Conservation (phyloP, 1,140 invertebrate species). For the Ceratina calcarata region DNA sequence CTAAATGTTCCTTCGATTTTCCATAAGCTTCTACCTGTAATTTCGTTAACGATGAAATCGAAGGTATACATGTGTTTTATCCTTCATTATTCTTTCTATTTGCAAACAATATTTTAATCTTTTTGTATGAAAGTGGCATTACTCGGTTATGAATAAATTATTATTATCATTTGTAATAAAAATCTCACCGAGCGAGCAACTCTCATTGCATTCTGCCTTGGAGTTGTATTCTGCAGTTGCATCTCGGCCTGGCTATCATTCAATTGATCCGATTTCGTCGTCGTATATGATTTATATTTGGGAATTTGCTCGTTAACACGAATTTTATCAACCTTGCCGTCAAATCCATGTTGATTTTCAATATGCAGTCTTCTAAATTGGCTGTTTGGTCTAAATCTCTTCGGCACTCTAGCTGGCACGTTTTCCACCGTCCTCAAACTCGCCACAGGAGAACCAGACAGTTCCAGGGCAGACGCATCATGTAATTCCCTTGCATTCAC, state of each 20-base stretch:
- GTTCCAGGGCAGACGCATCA: too few species aligned
- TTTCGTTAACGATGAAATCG: too few species aligned
- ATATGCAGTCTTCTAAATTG: constrained; percentile 51
- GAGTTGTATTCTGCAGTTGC: too few species aligned
- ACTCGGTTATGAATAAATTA: too few species aligned
- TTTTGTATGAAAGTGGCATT: too few species aligned
- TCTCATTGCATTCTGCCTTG: background rate
- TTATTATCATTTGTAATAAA: too few species aligned
- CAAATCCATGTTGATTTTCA: constrained; percentile 61
- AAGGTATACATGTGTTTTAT: too few species aligned
- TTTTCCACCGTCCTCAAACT: background rate
- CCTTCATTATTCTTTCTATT: too few species aligned
- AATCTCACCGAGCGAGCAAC: constrained; percentile 38
- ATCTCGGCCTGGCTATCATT: constrained; percentile 52
- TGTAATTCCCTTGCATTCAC: background rate
- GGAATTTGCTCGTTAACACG: constrained; percentile 48
- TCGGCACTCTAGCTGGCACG: background rate
- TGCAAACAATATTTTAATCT: too few species aligned
- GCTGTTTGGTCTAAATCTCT: constrained; percentile 19
- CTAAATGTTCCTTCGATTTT: constrained; percentile 38
- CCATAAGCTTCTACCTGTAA: constrained; percentile 54
- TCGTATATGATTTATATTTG: constrained; percentile 62
- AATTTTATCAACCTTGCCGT: constrained; percentile 69
- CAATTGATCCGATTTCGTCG: constrained; percentile 55
- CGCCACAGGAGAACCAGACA: background rate